Base-by-base conservation (phyloP, 2,888 invertebrate genomes). In the Limnephilus lunatus region DNA sequence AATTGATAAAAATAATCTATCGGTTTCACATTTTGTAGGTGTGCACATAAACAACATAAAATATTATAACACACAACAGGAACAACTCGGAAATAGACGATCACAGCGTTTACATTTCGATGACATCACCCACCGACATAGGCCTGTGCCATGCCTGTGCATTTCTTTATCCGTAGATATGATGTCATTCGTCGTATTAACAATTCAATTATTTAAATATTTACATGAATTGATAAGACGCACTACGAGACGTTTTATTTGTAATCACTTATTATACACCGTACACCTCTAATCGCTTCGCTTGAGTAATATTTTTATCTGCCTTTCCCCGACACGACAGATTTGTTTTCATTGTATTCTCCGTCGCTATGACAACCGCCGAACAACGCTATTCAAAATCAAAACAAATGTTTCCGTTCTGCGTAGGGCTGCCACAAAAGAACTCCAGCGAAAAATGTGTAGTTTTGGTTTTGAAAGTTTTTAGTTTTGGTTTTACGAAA, bases 121-220 rank as follows among this genome's bases (percentile, higher is more conserved):
- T 86, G 86, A 86, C 86, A 86, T 86, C 86, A 86, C 44, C 39
- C n/a, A 44, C 86, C 9, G 48, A 39, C 86, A 39, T 85, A 44
- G n/a, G 85, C 85, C 85, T 39, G 3, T 48, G 48, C 48, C 48
- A 44, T 12, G 85, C 85, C 85, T 39, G 3, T 48, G 48, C 48
- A 14, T 48, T 85, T 85, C 86, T 30, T 86, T 68, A 68, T 9
- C 25, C 68, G 68, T 68, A 68, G 44, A 86, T 86, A 86, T 86
- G 86, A 86, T 86, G 86, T 86, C 86, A 86, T 86, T 86, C n/a
- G 35, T 48, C 5, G 39, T 39, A 39, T 85, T 85, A 68, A 68
- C 68, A 68, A 68, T 68, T 68, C 68, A 68, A 25, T 68, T 68
- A 25, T 68, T 68, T 68, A 68, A n/a, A 68, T n/a, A 25, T 68